Base-by-base conservation (phyloP, 2,888 invertebrate genomes). In the Drosophila antonietae region DNA sequence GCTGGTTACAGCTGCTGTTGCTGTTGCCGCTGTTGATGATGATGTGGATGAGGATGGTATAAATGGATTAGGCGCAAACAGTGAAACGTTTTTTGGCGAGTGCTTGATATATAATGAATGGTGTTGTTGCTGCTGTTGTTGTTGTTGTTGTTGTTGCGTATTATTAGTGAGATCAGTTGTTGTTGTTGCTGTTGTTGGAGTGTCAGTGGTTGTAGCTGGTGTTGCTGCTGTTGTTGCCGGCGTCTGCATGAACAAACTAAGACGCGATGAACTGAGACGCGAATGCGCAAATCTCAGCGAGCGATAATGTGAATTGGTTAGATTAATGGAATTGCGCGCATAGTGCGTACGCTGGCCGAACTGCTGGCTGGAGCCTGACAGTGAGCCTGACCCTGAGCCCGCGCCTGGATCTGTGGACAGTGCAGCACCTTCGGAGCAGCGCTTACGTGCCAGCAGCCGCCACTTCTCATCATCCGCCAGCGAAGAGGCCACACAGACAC, bases 401-500 rank as follows among this genome's bases (percentile, higher is more conserved):
- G 12, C n/a, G 10, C 8, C 58, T 1, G 37, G 9, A 1, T 65
- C 68, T 66, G 61, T 18, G 14, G 87, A 51, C 23, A 87, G 49
- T 0, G 79, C 84, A 0, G 88, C 68, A 2, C 91, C 91, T 51
- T 91, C 92, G 18, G 92, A 91, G 72, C 91, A 90, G 14, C 93
- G 92, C 75, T 93, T 93, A 31, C 91, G 92, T 64, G 92, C 90
- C 60, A 93, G 75, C 73, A 93, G 78, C 75, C 92, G 91, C 93
- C 93, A 93, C 76, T 93, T 93, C 78, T 93, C 93, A 72, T 93
- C 93, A 76, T 93, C 93, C 46, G 90, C 88, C 47, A 90, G 65
- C 28, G 90, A 77, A 15, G 89, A 83, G 57, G 89, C 81, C 59
- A 81, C 80, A 55, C 91, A 90, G 65, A 92, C 88, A 74, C 92